Base-by-base conservation (phyloP, 2,797 vertebrate genomes). In the Xerus rutilus region DNA sequence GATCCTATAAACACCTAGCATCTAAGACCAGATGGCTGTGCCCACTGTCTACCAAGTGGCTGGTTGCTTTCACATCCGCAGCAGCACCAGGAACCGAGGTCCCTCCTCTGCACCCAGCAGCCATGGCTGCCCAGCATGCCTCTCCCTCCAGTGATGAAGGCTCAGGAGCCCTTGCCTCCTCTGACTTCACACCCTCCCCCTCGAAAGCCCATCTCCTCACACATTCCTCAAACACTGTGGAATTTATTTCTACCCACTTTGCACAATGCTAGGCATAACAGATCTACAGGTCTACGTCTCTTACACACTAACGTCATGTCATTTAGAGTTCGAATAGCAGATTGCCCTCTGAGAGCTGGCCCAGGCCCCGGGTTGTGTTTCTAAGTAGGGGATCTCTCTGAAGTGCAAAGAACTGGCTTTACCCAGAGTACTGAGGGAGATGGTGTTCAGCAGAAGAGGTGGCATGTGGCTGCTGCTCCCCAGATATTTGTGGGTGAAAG, bases 221-320 rank as follows among this genome's bases (percentile, higher is more conserved):
- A 20, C 5, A 15, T 3, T n/a, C 1, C 54, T 57, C 20, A 1
- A 39, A 52, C 28, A 1, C 0, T 15, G 7, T 10, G 32, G 81
- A 45, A 5, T 43, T 30, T 81, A 59, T 30, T 49, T 45, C 8
- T 21, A 39, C 2, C 5, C 5, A 28, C 54, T 43, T 52, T 1
- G 57, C 18, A 49, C 4, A 0, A 6, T 0, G 3, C 10, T 13
- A 54, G 45, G 10, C 21, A 10, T 0, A 1, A 39, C 7, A 78
- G n/a, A 9, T 45, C 47, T 35, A 23, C 0, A 3, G 32, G 7
- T 2, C 14, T 6, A 3, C 3, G 11, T 18, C 28, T 70, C 47
- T 54, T 43, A 35, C 35, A 70, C 7, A 25, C 6, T 39, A 12
- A 67, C 30, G 65, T 5, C 2, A 14, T 14, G 52, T 14, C 69